A percentile compares a stretch with the other conserved stretches of the same genome.
Evolutionary conservation across 2,113 vertebrate species (phyloP).

Genomic region (Tenrec ecaudatus): DNA sequence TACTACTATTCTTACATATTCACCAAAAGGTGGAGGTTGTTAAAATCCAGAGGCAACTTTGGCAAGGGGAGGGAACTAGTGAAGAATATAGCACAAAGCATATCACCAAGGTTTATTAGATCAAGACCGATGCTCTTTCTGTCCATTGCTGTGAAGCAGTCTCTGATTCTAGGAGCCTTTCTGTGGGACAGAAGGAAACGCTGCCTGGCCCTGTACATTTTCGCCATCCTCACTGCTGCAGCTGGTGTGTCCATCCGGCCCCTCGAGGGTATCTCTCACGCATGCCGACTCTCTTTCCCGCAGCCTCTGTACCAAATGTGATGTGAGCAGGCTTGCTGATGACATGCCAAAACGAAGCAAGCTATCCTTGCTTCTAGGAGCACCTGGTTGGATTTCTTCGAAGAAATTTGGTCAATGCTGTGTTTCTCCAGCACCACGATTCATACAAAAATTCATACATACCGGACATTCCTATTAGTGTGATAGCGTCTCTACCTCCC

Average conservation of each 20-base stretch:
- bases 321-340: not conserved
- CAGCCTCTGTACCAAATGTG: not conserved
- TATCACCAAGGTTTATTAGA: not conserved
- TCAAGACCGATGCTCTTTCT: not conserved
- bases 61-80: not conserved
- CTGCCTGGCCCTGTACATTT: not conserved
- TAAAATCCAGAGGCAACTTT: not conserved
- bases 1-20: not conserved
- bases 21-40: conserved; percentile 2
- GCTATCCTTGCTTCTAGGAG: not conserved
- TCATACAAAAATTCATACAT: not conserved
- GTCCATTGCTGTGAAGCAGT: not conserved
- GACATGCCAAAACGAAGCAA: not conserved
- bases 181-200: not conserved
- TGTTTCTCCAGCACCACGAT: not conserved
- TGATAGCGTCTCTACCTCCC: accelerated
- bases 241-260: not conserved
- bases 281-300: not conserved
- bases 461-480: not conserved
- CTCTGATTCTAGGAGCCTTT: not conserved
- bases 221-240: not conserved
- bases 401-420: not conserved
- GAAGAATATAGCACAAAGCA: not conserved
- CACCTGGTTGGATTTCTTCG: not conserved
- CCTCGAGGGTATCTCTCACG: not conserved